These are phyloP conservation scores for Musca domestica DNA, from an alignment of 1,140 invertebrate species.

Conservation along the genomic window DNA sequence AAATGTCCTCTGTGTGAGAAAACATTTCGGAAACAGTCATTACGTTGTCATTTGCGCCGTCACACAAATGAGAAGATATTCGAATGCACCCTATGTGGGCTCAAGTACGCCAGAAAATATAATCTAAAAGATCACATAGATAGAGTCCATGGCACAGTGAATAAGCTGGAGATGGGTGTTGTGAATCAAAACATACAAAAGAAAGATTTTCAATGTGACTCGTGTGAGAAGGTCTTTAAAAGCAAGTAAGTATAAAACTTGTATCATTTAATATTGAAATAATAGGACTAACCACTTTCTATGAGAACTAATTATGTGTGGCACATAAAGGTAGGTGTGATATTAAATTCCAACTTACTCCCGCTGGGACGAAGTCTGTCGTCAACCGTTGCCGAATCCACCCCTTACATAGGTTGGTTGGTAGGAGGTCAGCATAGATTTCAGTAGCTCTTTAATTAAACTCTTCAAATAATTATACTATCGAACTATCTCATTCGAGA, in stretches of 20 bases:
- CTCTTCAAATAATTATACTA: too few relatives aligned
- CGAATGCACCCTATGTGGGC: slow-evolving; percentile 60
- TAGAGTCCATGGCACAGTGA: slow-evolving; percentile 49
- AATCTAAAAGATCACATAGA: slow-evolving; percentile 61
- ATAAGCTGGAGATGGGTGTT: background rate
- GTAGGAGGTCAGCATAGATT: too few relatives aligned
- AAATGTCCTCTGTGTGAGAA: slow-evolving; percentile 68
- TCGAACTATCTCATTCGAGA: too few relatives aligned
- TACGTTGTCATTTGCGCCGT: slow-evolving; percentile 67
- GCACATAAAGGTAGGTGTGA: too few relatives aligned
- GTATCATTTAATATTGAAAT: background rate
- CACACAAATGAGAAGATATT: slow-evolving; percentile 80
- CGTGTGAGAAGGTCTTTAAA: slow-evolving; percentile 62
- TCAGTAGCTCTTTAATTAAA: too few relatives aligned
- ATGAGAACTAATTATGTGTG: too few relatives aligned
- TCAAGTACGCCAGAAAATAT: slow-evolving; percentile 65
- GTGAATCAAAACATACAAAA: background rate
- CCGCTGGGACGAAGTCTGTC: too few relatives aligned
- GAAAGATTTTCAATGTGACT: slow-evolving; percentile 57
- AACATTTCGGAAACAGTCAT: slow-evolving; percentile 66
- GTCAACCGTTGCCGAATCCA: too few relatives aligned
- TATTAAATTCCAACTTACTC: too few relatives aligned
- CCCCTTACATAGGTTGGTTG: too few relatives aligned
- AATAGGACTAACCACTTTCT: too few relatives aligned
- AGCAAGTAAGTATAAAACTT: slow-evolving; percentile 67